Evolutionary conservation across 2,113 vertebrate species (phyloP), one percentile per base, ranked within the genome.

Genomic region (Sisor rabdophorus): DNA sequence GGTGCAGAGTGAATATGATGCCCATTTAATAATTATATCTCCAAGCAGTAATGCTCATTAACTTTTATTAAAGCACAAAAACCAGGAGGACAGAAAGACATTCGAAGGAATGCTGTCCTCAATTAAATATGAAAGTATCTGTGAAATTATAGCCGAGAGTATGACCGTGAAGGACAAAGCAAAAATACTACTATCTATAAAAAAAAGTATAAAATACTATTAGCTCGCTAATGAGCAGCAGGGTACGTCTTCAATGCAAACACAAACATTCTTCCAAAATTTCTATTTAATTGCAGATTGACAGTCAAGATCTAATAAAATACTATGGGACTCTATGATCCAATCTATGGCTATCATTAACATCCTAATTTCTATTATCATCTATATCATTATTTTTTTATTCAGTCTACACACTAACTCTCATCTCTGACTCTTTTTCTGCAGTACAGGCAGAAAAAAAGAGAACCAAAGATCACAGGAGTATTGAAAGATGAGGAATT

Each of bases 51-150:
- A 63, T 52, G 58, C 26, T 13, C 47, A 74, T 74, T 74, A 28
- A 63, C 17, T 24, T 74, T 63, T 61, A 53, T 36, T 53, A n/a
- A 15, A 50, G 26, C 54, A 36, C 32, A 56, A 44, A 6, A 20
- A 13, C 11, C 13, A 58, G 20, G 17, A 69, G 20, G 13, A 6
- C 32, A 22, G 17, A 70, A 52, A 70, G 71, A 40, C n/a, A 36
- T 69, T 53, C 12, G 11, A 69, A 60, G 53, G n/a, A 68, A 53
- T 55, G 59, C 17, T 55, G 40, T 47, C 53, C 67, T 61, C 16
- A 16, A 64, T 76, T 36, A 80, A 80, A 64, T 76, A 71, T 30
- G n/a, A 15, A 44, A 55, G 74, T 60, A 58, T 72, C 28, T 52
- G 52, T 65, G 32, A 74, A 30, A 48, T 47, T 28, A 52, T 16